A percentile compares a stretch with the other conserved stretches of the same genome.
Evolutionary conservation across 2,888 invertebrate genomes (phyloP).

Genomic region (Plagiodera versicolora): DNA sequence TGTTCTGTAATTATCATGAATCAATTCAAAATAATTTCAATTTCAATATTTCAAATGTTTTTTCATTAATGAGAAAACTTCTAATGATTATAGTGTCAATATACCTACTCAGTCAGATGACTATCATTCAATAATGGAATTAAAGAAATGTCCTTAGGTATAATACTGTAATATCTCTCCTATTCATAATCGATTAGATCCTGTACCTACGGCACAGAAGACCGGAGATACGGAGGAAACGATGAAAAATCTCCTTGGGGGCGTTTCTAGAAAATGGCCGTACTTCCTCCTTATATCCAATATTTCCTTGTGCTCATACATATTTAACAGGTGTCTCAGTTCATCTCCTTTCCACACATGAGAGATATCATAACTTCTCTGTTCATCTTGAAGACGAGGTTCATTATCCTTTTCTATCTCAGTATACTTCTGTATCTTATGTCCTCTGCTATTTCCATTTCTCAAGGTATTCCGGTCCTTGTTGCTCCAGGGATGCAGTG

Average conservation of each 20-base stretch:
- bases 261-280: constrained; percentile 52
- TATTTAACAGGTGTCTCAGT: constrained; percentile 51
- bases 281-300: constrained; percentile 53
- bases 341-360: constrained; percentile 28
- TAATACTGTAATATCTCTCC: background rate
- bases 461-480: constrained; percentile 29
- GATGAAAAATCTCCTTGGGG: constrained; percentile 38
- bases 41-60: too few species aligned
- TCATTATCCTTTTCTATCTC: constrained; percentile 33
- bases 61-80: too few species aligned
- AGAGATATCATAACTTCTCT: constrained; percentile 23
- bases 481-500: constrained; percentile 19
- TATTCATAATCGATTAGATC: constrained; percentile 25
- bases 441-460: constrained; percentile 36
- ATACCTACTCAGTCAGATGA: too few species aligned
- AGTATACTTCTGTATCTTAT: constrained; percentile 31
- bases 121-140: too few species aligned
- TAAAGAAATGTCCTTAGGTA: too few species aligned
- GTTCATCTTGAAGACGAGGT: constrained; percentile 37
- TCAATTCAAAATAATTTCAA: too few species aligned
- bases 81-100: too few species aligned
- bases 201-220: background rate
- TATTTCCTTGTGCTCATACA: constrained; percentile 53
- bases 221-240: constrained; percentile 20
- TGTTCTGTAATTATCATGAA: too few species aligned